Base-by-base conservation (phyloP, 2,113 vertebrate genomes). In the Halichoeres trimaculatus region DNA sequence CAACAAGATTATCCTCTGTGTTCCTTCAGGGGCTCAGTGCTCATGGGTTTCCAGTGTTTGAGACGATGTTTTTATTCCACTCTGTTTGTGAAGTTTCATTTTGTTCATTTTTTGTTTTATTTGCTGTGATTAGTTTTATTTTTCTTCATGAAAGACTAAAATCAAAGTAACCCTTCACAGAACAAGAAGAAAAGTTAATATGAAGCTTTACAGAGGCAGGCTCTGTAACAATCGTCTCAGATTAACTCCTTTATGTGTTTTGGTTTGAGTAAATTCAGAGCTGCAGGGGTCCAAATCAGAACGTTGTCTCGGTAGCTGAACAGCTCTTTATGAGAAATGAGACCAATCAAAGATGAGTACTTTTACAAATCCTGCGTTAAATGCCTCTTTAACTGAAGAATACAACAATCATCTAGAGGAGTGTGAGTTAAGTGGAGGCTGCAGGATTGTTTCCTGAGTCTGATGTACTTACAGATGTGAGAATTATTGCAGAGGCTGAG, bases 401-500 rank as follows among this genome's bases (percentile, higher is more conserved):
- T 26, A 40, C 40, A 53, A 53, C 16, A 53, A 20, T 54, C 2
- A 13, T 53, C 43, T n/a, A 50, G 36, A 40, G 12, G 17, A 65
- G 38, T 12, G 13, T 20, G 34, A 34, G 43, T 52, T 14, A 34
- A 80, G 47, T 50, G 63, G 43, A 57, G 43, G 36, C 34, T 24
- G 71, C 56, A 26, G 50, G 14, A 76, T 71, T 61, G 62, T 61
- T 50, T 34, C 55, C 55, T 23, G 23, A 11, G 8, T 35, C 9
- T 6, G 71, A 51, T 63, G 51, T 20, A 55, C 52, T 50, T 24
- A 50, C 45, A 57, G 74, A 76, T 52, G 47, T 58, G 38, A 30
- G 35, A 72, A 54, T 59, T 26, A 61, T 40, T 51, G 63, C 12
- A 8, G 61, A 26, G 48, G 47, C 0, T 41, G 48, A 62, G 36